phyloP scores from a whole-genome alignment of 2,888 invertebrate species.

The Drosophila pseudotakahashii region DNA sequence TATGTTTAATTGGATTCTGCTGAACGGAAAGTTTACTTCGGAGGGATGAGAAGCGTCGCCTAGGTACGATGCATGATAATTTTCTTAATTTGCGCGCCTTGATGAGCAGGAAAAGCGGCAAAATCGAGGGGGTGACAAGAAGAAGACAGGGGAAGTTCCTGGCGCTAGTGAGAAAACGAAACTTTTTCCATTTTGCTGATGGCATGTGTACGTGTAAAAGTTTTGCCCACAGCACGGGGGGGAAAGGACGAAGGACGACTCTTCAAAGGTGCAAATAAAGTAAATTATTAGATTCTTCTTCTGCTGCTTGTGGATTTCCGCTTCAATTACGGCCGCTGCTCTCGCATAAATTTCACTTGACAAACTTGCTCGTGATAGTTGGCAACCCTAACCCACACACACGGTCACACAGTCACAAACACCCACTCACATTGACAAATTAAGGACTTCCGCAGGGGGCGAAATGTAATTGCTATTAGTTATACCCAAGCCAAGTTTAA shows the following conservation, averaged over 20 bases:
- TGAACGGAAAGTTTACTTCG: constrained; percentile 48
- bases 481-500: constrained; percentile 37
- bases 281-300: constrained; percentile 74
- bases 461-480: constrained; percentile 49
- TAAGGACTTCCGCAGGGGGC: constrained; percentile 61
- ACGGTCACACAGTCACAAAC: not conserved
- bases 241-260: constrained; percentile 48
- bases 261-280: constrained; percentile 79
- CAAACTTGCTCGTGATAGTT: constrained; percentile 70
- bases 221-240: constrained; percentile 55
- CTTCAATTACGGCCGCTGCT: constrained; percentile 70
- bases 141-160: not conserved
- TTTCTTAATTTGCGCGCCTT: constrained; percentile 75
- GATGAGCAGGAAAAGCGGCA: constrained; percentile 58
- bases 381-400: constrained; percentile 5
- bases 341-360: constrained; percentile 79
- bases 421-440: constrained; percentile 56
- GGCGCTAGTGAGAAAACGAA: constrained; percentile 44
- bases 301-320: constrained; percentile 76
- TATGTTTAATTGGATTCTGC: constrained; percentile 75
- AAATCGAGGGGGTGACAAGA: not conserved
- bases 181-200: constrained; percentile 76
- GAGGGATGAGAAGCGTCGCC: constrained; percentile 48
- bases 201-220: constrained; percentile 75
- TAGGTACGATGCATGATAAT: constrained; percentile 77